Base-by-base conservation (phyloP, 2,888 invertebrate species). In the Trichacis sp. region DNA sequence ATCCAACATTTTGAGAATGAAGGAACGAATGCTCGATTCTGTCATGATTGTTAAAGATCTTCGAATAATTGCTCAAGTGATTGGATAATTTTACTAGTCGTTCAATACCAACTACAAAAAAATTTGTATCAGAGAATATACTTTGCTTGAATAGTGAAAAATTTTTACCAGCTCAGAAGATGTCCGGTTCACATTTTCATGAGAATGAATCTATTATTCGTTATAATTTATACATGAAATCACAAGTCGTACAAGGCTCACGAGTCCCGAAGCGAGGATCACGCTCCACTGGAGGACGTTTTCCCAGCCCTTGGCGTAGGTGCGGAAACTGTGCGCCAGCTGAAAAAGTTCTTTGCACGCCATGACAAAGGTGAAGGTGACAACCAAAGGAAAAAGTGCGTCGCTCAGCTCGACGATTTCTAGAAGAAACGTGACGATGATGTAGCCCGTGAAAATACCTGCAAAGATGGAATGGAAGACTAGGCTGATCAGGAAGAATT, bases 271-370 rank as follows among this genome's bases (percentile, higher is more conserved):
- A 4, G 75, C 59, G 0, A 91, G 79, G 52, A 94, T 90, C 49
- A 94, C 93, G 15, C 91, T 85, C 89, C 92, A 90, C 78, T 94
- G 94, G 47, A 94, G 85, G 90, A 92, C 93, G 80, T 95, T 94
- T 80, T 95, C 94, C 93, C 93, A 93, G 69, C 92, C 90, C 70
- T 88, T 88, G 1, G 92, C 87, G 73, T 95, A 94, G n/a, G 87
- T 88, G 19, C 87, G 87, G 83, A 92, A 88, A 48, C 90, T 90
- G 62, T 94, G 91, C 0, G 89, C 89, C 64, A 93, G 88, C 86
- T 94, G 92, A 77, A 93, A 92, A 52, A 93, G 82, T 84, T 95
- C 95, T 80, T 95, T 95, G 0, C 85, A 85, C 62, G 92, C 76
- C 46, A 93, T 86, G 58, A 90, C 85, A 12, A 88, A 69, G 74